Evolutionary conservation across 2,113 vertebrate species (phyloP).

Genomic region (Macaca nemestrina): DNA sequence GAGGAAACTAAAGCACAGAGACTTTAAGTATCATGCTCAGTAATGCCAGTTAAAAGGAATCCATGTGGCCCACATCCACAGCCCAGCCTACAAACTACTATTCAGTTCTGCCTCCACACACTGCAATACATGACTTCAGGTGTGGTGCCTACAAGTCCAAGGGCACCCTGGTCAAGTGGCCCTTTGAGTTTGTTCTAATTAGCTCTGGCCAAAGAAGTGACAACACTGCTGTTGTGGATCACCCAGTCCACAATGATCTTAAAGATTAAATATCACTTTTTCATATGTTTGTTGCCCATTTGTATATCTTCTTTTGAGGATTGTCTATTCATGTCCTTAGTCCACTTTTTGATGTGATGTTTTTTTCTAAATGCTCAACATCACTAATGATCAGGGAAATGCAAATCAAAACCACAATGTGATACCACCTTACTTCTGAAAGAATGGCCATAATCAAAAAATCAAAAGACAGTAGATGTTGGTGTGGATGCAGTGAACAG

Average conservation of each 20-base stretch:
- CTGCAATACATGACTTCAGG: background rate
- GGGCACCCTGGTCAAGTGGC: accelerated
- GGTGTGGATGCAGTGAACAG: no score
- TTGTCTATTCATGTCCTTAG: no score
- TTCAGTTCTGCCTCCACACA: background rate
- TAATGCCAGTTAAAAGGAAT: background rate
- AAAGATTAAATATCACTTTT: background rate
- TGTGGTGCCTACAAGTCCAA: no score
- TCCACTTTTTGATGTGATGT: no score
- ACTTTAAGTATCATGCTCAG: background rate
- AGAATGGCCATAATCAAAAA: no score
- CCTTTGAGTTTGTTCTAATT: background rate
- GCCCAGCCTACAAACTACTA: background rate
- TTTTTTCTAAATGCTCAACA: no score
- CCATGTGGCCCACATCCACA: background rate
- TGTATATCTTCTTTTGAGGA: no score
- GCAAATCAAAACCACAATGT: no score
- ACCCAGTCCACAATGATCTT: background rate
- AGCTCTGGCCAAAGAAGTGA: background rate
- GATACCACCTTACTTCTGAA: no score
- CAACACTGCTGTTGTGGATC: background rate
- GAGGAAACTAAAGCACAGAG: background rate
- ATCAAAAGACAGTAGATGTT: no score
- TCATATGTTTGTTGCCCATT: no score
- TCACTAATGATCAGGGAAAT: no score